Base-by-base conservation (phyloP, 30 jellyfish, hydroid and myxozoan species). In the Hydractinia echinata region DNA sequence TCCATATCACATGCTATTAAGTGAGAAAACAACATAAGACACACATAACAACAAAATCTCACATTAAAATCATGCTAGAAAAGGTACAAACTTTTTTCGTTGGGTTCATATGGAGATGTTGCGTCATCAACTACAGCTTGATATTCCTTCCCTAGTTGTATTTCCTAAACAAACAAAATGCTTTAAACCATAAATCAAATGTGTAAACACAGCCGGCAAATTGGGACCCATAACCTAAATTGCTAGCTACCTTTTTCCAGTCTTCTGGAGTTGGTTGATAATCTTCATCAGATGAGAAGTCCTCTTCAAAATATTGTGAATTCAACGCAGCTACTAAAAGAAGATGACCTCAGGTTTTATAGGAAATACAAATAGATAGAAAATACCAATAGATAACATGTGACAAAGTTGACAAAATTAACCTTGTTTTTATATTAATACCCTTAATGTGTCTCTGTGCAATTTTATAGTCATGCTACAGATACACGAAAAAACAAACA, bases 301-400 rank as follows among this genome's bases (percentile, higher is more conserved):
- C 97, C 51, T 83, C 94, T 67, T 91, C 97, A 86, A 91, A 85
- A 80, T 91, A 91, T 53, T 91, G 97, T 39, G 97, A 91, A 79
- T 91, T 91, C 79, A 91, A 76, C 51, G 97, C 95, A 19, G 97
- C 95, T 74, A 91, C 97, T 91, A 64, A 9, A 79, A 64, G 30
- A 21, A 55, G 15, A 77, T 10, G 10, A 73, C 2, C 44, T 30
- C 44, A 30, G 2, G 44, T 30, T 30, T 30, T 30, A 30, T 2
- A 30, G 44, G 73, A 73, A 18, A 11, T 58, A n/a, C n/a, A n/a
- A n/a, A n/a, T n/a, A n/a, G n/a, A n/a, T n/a, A n/a, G n/a, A n/a
- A n/a, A n/a, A n/a, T 3, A 58, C 69, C 1, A 18, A 11, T 18
- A 58, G 19, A 18, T 58, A 1, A 58, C 1, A 2, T 1, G 15